Evolutionary conservation across 2,888 invertebrate genomes (phyloP), one percentile per base, ranked within the genome.

Genomic region (Anthophora plumipes): DNA sequence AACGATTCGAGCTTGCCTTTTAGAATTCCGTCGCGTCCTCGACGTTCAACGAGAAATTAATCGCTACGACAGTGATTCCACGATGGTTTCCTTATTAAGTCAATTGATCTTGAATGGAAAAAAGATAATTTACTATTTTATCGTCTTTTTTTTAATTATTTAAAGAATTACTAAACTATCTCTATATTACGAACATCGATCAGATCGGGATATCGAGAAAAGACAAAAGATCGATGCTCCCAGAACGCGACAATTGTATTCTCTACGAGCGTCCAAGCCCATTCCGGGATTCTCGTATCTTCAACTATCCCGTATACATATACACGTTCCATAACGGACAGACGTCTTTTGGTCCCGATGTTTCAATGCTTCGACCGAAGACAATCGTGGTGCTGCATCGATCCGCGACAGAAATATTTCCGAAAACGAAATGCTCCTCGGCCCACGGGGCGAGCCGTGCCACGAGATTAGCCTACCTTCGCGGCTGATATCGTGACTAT

Each of bases 381-480:
- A 64, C 22, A 61, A 73, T 82, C 82, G 64, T 39, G 60, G 50
- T 31, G 55, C 6, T 52, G 55, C 59, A 64, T 77, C 70, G 64
- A 48, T 43, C 31, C 66, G 54, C 48, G 48, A 66, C 54, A 72
- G 61, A 76, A 78, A 61, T 70, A 80, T 81, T 68, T 52, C 59
- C 68, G 64, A 72, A 85, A 81, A 81, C 70, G 67, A 66, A 72
- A 50, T 17, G 48, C 55, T 46, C 22, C 14, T 17, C 11, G 41
- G 54, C 17, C 46, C n/a, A 11, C 17, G 70, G 48, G 61, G 71
- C 61, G 61, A n/a, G 61, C 11, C 60, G 61, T 43, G 39, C 68
- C 22, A 52, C 68, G 79, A 84, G 80, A 85, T 87, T 87, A 85
- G 84, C 80, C 68, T 76, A 64, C 81, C 77, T 75, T 71, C 68